A percentile compares a stretch with the other conserved stretches of the same genome.
Conservation (phyloP, 2,113 vertebrate species). For the Eretmochelys imbricata region DNA sequence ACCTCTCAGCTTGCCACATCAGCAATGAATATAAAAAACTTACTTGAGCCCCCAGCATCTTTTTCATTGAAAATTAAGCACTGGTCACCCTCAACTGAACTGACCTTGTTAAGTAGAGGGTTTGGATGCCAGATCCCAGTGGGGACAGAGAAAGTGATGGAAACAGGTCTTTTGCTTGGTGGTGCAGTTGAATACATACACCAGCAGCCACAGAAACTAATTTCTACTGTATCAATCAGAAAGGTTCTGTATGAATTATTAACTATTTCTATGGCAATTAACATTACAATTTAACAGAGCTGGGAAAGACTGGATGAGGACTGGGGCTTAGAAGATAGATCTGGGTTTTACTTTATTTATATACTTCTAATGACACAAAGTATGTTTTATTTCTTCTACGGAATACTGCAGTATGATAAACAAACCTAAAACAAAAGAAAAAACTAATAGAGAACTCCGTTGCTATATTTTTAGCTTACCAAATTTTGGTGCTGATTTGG, state of each 20-base stretch:
- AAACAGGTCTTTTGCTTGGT: too few species aligned
- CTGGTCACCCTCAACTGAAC: too few species aligned
- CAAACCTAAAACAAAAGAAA: background rate
- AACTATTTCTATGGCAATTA: slow-evolving; percentile 17
- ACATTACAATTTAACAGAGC: slow-evolving; percentile 18
- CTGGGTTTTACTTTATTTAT: background rate
- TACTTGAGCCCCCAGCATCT: too few species aligned
- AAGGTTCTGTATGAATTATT: background rate
- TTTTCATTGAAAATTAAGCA: too few species aligned
- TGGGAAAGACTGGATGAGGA: background rate
- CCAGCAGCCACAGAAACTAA: too few species aligned
- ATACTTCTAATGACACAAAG: background rate
- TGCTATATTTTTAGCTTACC: slow-evolving; percentile 80
- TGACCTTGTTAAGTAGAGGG: too few species aligned
- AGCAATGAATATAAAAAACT: too few species aligned
- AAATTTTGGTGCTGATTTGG: slow-evolving; percentile 86
- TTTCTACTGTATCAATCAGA: too few species aligned
- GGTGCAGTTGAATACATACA: too few species aligned
- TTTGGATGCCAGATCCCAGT: too few species aligned
- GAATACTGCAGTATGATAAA: background rate
- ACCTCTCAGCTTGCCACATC: too few species aligned
- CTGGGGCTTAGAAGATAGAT: background rate
- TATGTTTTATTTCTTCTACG: background rate
- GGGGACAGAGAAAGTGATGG: too few species aligned
- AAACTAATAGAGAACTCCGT: background rate